These are phyloP conservation scores for Vulpes ferrilata DNA, from an alignment of 2,113 vertebrate genomes.

Conservation along the genomic window DNA sequence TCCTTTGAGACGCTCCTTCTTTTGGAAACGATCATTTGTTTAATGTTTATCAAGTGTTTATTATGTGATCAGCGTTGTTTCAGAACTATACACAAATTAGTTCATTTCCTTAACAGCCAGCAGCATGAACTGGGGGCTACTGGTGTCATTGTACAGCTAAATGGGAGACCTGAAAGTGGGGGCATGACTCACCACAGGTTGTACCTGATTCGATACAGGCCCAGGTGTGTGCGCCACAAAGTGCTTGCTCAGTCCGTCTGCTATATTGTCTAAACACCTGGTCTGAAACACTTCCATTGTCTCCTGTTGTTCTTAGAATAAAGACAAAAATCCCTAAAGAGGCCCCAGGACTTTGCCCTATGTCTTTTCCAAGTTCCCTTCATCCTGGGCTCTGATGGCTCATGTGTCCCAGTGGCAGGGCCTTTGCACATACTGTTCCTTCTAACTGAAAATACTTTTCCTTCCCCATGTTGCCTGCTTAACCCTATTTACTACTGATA, in stretches of 20 bases:
- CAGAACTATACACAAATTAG: neutral
- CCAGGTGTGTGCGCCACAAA: no score
- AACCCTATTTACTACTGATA: neutral
- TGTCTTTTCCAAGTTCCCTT: neutral
- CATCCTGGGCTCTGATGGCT: no score
- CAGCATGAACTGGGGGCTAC: neutral
- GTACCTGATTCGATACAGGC: no score
- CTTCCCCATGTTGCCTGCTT: neutral
- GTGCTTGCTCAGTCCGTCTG: neutral
- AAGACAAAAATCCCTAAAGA: neutral
- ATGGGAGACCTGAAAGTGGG: neutral
- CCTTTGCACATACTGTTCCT: neutral
- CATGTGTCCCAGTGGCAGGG: no score
- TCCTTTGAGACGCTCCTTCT: neutral
- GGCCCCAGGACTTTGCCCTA: no score
- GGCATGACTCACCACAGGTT: neutral
- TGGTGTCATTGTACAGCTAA: neutral
- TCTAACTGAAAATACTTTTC: neutral
- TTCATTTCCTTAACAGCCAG: neutral
- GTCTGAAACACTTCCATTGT: neutral
- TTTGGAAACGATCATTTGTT: neutral
- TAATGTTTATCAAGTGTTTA: neutral
- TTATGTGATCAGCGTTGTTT: neutral
- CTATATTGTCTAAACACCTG: neutral
- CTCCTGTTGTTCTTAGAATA: neutral